Evolutionary conservation across 2,888 invertebrate genomes (phyloP).

Genomic region (Geophilus truncorum): DNA sequence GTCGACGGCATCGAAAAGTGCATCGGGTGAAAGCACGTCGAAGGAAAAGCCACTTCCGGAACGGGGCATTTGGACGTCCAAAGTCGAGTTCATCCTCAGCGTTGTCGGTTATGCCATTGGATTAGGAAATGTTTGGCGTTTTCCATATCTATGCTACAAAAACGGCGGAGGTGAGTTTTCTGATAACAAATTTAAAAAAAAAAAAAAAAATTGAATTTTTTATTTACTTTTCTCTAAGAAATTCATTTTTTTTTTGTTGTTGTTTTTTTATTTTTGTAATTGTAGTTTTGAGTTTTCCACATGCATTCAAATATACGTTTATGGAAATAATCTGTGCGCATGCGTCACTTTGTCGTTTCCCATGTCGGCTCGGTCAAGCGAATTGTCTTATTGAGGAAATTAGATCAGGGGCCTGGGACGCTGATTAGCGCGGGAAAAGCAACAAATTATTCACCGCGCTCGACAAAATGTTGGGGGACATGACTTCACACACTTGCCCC

Average conservation of each 20-base stretch:
- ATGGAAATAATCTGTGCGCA: background rate
- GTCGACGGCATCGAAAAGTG: background rate
- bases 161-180: slow-evolving; percentile 75
- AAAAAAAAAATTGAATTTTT: background rate
- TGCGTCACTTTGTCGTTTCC: slow-evolving; percentile 20
- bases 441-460: background rate
- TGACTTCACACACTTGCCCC: background rate
- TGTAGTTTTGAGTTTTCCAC: too few relatives aligned
- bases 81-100: slow-evolving; percentile 87
- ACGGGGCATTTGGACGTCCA: slow-evolving; percentile 82
- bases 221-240: background rate
- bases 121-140: slow-evolving; percentile 87
- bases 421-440: slow-evolving; percentile 4
- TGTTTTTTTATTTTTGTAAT: too few relatives aligned
- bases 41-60: slow-evolving; percentile 57
- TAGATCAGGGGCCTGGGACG: slow-evolving; percentile 11
- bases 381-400: slow-evolving; percentile 20
- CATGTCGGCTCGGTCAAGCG: slow-evolving; percentile 16
- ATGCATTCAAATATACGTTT: too few relatives aligned
- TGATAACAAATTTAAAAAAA: background rate
- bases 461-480: background rate
- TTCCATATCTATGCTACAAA: slow-evolving; percentile 93
- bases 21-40: background rate
- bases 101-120: slow-evolving; percentile 90
- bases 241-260: background rate